Percentiles rank a stretch among this genome's conserved stretches.
Conservation (phyloP, 2,888 invertebrate species). For the Nomada ruficornis region DNA sequence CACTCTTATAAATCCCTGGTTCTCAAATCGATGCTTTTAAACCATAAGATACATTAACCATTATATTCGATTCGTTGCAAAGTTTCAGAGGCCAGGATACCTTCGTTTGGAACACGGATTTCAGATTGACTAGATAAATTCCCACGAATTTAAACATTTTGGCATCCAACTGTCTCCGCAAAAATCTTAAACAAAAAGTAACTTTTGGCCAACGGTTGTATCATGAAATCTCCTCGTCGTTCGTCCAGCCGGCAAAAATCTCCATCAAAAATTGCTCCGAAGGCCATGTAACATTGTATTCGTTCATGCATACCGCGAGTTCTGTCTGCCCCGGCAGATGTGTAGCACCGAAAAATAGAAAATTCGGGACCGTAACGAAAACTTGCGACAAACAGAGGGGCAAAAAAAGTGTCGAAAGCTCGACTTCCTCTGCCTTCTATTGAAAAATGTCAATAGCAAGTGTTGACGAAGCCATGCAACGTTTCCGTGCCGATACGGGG, state of each 20-base stretch:
- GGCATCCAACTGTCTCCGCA: no score
- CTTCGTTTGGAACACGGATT: background rate
- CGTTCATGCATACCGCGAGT: background rate
- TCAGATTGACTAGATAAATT: constrained; percentile 1
- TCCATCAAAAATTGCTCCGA: background rate
- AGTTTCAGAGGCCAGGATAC: background rate
- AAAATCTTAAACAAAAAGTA: background rate
- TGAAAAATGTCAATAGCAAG: constrained; percentile 27
- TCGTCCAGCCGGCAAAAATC: background rate
- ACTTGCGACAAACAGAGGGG: background rate
- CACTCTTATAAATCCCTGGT: background rate
- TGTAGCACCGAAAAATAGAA: background rate
- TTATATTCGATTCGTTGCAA: background rate
- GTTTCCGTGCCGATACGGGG: constrained; percentile 16
- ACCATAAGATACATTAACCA: background rate
- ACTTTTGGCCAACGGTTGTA: no score
- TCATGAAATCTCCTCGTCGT: background rate
- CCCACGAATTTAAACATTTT: background rate
- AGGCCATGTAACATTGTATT: background rate
- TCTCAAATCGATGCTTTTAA: background rate
- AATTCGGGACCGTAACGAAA: background rate
- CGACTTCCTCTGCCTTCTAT: background rate
- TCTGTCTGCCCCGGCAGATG: background rate
- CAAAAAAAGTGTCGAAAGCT: background rate
- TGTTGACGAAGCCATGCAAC: constrained; percentile 29